Base-by-base conservation (phyloP, 2,113 vertebrate species). In the Phaetusa simplex region DNA sequence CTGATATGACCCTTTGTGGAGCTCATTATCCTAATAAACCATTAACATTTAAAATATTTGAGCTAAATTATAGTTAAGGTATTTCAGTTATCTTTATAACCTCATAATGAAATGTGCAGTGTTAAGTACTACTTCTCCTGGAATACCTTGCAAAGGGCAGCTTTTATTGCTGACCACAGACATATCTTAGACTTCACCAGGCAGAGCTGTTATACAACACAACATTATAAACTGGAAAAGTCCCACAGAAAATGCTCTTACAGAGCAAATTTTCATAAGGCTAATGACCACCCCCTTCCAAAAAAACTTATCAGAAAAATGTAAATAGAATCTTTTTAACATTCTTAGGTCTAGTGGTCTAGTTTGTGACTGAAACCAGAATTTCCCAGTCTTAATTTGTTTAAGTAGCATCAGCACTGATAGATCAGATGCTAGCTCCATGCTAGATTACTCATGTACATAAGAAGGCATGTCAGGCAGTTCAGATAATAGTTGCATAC, bases 41-140 rank as follows among this genome's bases (percentile, higher is more conserved):
- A 88, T 86, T 88, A 92, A 88, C 62, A 79, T 95, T 91, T 94
- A 80, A 78, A 95, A 82, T 86, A 69, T 70, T 95, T 82, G 24
- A 94, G 56, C 23, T 92, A 96, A 96, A 96, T 59, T 93, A 69
- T 1, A 2, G 18, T 61, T 86, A 88, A 82, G 24, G 55, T 74
- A 52, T 93, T 95, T 86, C 56, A 81, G 65, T 79, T 78, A 42
- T 71, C 47, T 94, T 88, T 88, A 79, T 42, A 92, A 66, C 17
- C 29, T 82, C 53, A 38, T 15, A 77, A 55, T 66, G 72, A 95
- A 96, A 73, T 86, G 19, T 67, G 15, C 20, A 62, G 42, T 45
- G 40, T 92, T 90, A 82, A 70, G 52, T 34, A 15, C 59, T 86
- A 49, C 7, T 23, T 95, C 14, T 66, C 16, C 29, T 88, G 30